Evolutionary conservation across 2,888 invertebrate genomes (phyloP).

Genomic region (Masnerella sp.): DNA sequence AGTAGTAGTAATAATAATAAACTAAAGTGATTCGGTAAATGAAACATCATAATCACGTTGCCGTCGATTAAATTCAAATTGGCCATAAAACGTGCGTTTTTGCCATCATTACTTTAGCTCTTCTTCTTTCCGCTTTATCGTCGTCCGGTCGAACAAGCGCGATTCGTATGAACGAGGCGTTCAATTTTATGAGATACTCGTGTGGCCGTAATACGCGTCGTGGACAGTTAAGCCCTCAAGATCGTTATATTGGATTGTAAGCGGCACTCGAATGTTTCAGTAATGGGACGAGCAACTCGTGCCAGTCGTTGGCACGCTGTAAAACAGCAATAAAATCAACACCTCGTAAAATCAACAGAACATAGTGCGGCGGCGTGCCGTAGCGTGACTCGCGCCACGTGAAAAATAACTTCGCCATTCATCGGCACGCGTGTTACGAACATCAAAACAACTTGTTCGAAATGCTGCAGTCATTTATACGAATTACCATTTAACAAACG

Average conservation of each 20-base stretch:
- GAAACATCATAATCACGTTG: slow-evolving; percentile 16
- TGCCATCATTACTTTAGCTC: slow-evolving; percentile 26
- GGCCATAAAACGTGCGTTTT: slow-evolving; percentile 43
- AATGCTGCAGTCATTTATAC: slow-evolving; percentile 23
- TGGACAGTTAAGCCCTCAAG: slow-evolving; percentile 67
- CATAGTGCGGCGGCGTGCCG: slow-evolving; percentile 38
- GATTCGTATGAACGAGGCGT: slow-evolving; percentile 51
- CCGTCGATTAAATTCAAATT: slow-evolving; percentile 42
- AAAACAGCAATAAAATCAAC: slow-evolving; percentile 74
- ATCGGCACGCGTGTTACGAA: slow-evolving; percentile 25
- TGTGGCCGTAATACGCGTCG: slow-evolving; percentile 53
- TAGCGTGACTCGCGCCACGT: slow-evolving; percentile 53
- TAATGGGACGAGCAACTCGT: slow-evolving; percentile 75
- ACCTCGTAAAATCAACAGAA: slow-evolving; percentile 69
- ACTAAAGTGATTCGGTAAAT: not conserved
- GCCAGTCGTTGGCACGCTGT: slow-evolving; percentile 73
- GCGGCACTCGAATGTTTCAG: slow-evolving; percentile 74
- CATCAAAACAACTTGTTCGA: slow-evolving; percentile 29
- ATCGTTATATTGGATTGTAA: slow-evolving; percentile 69
- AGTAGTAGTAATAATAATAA: too few relatives aligned
- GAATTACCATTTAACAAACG: too few relatives aligned
- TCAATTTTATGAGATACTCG: slow-evolving; percentile 55
- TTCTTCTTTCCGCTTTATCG: slow-evolving; percentile 34
- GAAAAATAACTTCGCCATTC: slow-evolving; percentile 51
- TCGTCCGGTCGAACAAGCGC: slow-evolving; percentile 35